phyloP scores from a whole-genome alignment of 2,113 vertebrate species.

The Centrocercus urophasianus region DNA sequence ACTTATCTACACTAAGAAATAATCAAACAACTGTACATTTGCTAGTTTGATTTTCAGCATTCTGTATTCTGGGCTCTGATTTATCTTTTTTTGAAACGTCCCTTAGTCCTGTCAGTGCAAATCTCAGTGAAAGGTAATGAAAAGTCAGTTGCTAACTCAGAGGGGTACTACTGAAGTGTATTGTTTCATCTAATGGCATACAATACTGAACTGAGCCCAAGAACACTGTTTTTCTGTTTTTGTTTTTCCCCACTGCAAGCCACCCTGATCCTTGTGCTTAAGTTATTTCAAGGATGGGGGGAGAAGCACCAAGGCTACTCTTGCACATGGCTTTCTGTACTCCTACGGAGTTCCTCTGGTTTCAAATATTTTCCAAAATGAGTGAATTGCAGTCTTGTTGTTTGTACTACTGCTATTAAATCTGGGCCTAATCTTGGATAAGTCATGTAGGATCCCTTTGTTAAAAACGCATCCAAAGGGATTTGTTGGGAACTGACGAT shows the following conservation, averaged over 20 bases:
- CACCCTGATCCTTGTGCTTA: neutral
- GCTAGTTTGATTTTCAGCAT: neutral
- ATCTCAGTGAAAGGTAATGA: neutral
- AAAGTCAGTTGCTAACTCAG: neutral
- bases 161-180: neutral
- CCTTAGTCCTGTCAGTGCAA: neutral
- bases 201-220: neutral
- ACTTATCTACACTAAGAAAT: neutral
- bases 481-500: neutral
- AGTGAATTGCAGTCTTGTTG: neutral
- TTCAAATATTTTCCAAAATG: neutral
- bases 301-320: neutral
- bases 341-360: neutral
- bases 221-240: accelerated
- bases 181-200: neutral
- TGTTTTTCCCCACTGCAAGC: neutral
- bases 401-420: neutral
- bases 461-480: neutral
- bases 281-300: neutral
- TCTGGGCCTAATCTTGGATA: neutral
- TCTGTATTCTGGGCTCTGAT: neutral
- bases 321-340: neutral
- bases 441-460: neutral
- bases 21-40: neutral
- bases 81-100: neutral